Evolutionary conservation across 2,888 invertebrate genomes (phyloP), one percentile per base, ranked within the genome.

Genomic region (Chalcis sispes): DNA sequence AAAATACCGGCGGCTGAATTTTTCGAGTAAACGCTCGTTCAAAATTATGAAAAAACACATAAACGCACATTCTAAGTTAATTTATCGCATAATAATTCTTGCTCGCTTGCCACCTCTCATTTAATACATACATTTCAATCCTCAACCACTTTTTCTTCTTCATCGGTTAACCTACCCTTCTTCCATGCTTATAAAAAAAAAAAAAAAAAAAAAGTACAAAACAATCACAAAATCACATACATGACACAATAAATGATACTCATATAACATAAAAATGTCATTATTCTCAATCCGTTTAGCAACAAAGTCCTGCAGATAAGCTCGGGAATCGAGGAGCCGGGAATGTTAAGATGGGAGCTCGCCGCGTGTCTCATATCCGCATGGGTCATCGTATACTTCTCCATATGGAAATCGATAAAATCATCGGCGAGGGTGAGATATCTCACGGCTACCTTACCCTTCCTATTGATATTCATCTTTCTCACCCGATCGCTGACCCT

Each of bases 301-400:
- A 93, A 94, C 83, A 95, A 96, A 89, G 95, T 98, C 69, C 91
- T 98, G 77, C 94, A 94, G 90, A 94, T 96, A 83, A 95, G 95
- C 81, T 90, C 90, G 18, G 96, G 97, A 32, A 94, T 98, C 77
- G 95, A 97, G 85, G 93, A 92, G 82, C 94, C 95, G 40, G 96
- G 95, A 75, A 91, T 90, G 80, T 90, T 98, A 86, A 92, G 96
- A 83, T 96, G 96, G 96, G 96, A 98, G 86, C 90, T 98, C 77
- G 94, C 96, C 36, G 94, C 96, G 61, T 96, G 97, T 85, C 91
- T 98, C 72, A 91, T 98, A 67, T 93, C 95, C 83, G 96, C 97
- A 79, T 98, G 98, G 98, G 92, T 97, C 79, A 90, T 98, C 83
- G 96, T 98, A 70, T 98, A 98, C 90, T 96, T 98, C 89, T 96